A percentile compares a stretch with the other conserved stretches of the same genome.
Conservation (phyloP, 2,797 vertebrate genomes). For the Darevskia mixta region DNA sequence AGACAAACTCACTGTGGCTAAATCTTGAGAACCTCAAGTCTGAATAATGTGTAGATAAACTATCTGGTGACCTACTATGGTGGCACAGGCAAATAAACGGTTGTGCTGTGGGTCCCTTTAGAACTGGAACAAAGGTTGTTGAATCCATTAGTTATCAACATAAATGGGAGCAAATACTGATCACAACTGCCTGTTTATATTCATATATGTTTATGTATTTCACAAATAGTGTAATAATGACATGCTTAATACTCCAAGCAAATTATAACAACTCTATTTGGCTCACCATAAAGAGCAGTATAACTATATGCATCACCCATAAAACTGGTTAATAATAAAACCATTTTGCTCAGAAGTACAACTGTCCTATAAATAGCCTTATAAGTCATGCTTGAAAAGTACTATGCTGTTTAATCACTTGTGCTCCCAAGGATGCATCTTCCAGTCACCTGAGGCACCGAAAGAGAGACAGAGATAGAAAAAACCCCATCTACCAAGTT, state of each 20-base stretch:
- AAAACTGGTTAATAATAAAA: slow-evolving; percentile 44
- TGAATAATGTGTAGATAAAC: background rate
- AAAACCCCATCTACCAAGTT: slow-evolving; percentile 44
- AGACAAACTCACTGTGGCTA: background rate
- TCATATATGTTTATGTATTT: slow-evolving; percentile 22
- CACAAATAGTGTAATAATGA: slow-evolving; percentile 17
- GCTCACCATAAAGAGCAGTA: slow-evolving; percentile 45
- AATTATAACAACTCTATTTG: slow-evolving; percentile 39
- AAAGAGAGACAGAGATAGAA: slow-evolving; percentile 27
- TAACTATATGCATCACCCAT: slow-evolving; percentile 50
- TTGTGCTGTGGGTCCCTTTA: background rate
- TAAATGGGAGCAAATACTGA: background rate
- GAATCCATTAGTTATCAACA: background rate
- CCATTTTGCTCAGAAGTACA: slow-evolving; percentile 52
- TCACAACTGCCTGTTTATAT: slow-evolving; percentile 19
- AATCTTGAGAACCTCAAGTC: background rate
- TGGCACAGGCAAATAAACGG: background rate
- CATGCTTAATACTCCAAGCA: slow-evolving; percentile 34
- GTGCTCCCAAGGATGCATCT: slow-evolving; percentile 52
- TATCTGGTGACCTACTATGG: background rate
- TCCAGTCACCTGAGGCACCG: slow-evolving; percentile 50
- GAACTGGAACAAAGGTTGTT: background rate
- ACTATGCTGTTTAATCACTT: slow-evolving; percentile 69
- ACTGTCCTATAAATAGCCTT: slow-evolving; percentile 61
- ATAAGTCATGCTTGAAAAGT: slow-evolving; percentile 62